Base-by-base conservation (phyloP, 2,113 vertebrate species). In the Thunnus maccoyii region DNA sequence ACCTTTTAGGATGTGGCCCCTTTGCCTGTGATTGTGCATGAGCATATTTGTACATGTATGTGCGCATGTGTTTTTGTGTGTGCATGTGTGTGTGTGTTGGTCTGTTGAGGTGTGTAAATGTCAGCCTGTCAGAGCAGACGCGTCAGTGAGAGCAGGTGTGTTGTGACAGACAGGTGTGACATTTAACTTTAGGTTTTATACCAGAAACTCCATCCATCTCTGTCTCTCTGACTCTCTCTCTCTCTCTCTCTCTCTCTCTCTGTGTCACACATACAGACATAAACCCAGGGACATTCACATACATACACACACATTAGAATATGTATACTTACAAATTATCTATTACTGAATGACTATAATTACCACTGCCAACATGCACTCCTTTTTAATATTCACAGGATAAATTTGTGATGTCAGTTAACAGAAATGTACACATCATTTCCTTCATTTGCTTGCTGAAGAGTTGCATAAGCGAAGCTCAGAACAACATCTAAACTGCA, bases 131-230 rank as follows among this genome's bases (percentile, higher is more conserved):
- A 79, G 86, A 80, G 80, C 80, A 64, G 78, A 80, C 47, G 50
- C 88, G 72, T 93, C 91, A 83, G 60, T 70, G 86, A 87, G 83
- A 84, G 86, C 87, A 89, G 88, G 85, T 88, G 88, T 91, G 90
- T 88, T 74, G 80, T 93, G 93, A 94, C 78, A 68, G 95, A 93
- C 94, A 93, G 94, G 91, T 91, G 86, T 95, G 95, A 93, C 95
- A 95, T 95, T 95, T 95, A 94, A 91, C 87, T 93, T 92, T 84
- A 88, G 87, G 90, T 91, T 94, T 92, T 83, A 86, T 86, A 87
- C 78, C 86, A 78, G 65, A 83, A 87, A 83, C 85, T 86, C 78
- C 88, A 94, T 94, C 92, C 89, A 93, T 91, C 88, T 90, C 81
- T 93, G 85, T 91, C 93, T 82, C 60, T 2, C 63, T 20, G 22